Evolutionary conservation across 2,888 invertebrate genomes (phyloP).

Genomic region (Timema podura): DNA sequence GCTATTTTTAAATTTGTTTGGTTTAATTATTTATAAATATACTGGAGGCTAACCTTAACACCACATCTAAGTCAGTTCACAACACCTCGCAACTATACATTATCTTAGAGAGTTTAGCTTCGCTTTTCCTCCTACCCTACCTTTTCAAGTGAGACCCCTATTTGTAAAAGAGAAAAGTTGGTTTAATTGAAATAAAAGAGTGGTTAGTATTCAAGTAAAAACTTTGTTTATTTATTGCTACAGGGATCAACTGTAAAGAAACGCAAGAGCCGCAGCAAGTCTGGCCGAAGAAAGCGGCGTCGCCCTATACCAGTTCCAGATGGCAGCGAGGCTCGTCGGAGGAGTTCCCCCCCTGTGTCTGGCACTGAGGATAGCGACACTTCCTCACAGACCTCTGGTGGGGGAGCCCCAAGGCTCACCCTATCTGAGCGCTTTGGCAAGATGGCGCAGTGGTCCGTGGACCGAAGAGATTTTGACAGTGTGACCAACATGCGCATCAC

Average conservation of each 20-base stretch:
- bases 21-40: no score
- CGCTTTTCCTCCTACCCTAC: no score
- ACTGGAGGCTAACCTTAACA: no score
- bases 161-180: no score
- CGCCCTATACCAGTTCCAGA: constrained; percentile 16
- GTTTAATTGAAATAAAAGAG: no score
- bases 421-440: constrained; percentile 84
- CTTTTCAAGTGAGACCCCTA: no score
- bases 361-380: constrained; percentile 56
- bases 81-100: no score
- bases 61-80: no score
- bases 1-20: no score
- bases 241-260: constrained; percentile 20
- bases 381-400: constrained; percentile 55
- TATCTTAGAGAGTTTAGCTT: no score
- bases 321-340: constrained; percentile 20
- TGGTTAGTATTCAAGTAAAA: neutral
- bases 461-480: constrained; percentile 79
- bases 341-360: constrained; percentile 42
- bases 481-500: constrained; percentile 81
- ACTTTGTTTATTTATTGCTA: constrained; percentile 10
- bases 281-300: constrained; percentile 18
- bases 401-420: constrained; percentile 60
- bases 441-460: constrained; percentile 88
- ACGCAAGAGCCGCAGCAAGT: constrained; percentile 24